Conservation (phyloP, 2,888 invertebrate species). For the Terebella lapidaria region DNA sequence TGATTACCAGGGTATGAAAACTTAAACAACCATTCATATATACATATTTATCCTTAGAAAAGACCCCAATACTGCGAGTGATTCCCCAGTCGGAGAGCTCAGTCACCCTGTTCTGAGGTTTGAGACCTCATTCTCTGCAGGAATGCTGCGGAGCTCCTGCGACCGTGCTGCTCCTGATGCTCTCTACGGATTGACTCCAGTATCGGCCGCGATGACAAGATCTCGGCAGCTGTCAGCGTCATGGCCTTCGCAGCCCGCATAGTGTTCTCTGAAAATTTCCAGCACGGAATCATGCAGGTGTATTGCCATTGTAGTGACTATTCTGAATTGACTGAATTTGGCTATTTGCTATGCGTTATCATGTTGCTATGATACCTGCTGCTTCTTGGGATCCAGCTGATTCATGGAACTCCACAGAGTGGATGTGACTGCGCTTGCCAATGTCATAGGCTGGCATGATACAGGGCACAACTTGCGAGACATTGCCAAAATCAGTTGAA, state of each 20-base stretch:
- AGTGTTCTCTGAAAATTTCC: conserved; percentile 7
- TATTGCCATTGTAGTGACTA: too few species aligned
- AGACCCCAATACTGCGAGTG: too few species aligned
- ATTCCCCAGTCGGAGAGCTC: too few species aligned
- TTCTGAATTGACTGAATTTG: too few species aligned
- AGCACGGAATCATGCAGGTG: too few species aligned
- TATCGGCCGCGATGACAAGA: not conserved
- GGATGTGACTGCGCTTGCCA: conserved; percentile 7
- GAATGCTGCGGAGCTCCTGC: not conserved
- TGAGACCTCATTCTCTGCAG: not conserved
- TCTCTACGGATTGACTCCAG: conserved; percentile 6
- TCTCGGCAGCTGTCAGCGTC: conserved; percentile 10
- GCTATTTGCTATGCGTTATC: too few species aligned
- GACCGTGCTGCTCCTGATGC: conserved; percentile 1
- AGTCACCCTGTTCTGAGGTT: not conserved
- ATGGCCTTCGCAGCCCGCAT: conserved; percentile 11
- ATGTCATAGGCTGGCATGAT: conserved; percentile 16
- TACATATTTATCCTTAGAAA: too few species aligned
- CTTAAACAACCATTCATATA: too few species aligned
- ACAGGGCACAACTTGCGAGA: conserved; percentile 18
- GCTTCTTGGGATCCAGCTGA: conserved; percentile 11
- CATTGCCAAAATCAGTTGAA: conserved; percentile 23
- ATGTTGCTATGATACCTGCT: too few species aligned
- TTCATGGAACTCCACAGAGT: conserved; percentile 10
- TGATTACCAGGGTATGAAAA: too few species aligned